Evolutionary conservation across 1,140 invertebrate genomes (phyloP).

Genomic region (Lepidurus apus): DNA sequence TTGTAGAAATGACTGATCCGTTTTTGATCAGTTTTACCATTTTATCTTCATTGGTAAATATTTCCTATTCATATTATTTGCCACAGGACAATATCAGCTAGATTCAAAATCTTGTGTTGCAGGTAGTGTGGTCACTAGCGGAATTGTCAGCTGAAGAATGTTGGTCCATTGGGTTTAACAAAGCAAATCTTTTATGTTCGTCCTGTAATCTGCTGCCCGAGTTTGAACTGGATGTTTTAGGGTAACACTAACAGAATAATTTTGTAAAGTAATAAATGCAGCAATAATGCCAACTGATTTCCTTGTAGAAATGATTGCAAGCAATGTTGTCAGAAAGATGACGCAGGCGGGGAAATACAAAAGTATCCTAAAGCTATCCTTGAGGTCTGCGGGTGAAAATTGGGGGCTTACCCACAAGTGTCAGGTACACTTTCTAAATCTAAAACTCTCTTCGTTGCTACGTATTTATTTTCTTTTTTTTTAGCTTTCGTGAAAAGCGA

Average conservation of each 20-base stretch:
- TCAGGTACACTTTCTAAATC: constrained; percentile 54
- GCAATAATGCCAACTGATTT: constrained; percentile 34
- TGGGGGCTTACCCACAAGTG: constrained; percentile 91
- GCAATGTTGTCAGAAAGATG: constrained; percentile 62
- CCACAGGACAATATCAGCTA: neutral
- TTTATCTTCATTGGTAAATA: constrained; percentile 29
- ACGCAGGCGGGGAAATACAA: constrained; percentile 49
- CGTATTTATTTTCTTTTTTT: constrained; percentile 35
- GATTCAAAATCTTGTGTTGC: constrained; percentile 16
- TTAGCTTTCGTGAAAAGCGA: constrained; percentile 87
- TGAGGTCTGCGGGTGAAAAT: constrained; percentile 92
- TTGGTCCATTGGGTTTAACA: constrained; percentile 75
- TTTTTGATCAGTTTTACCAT: constrained; percentile 27
- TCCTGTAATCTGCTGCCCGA: constrained; percentile 78
- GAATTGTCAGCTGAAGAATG: constrained; percentile 76
- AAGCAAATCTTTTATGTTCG: constrained; percentile 76
- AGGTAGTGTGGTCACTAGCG: constrained; percentile 37
- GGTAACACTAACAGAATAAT: constrained; percentile 45
- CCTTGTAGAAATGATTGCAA: constrained; percentile 62
- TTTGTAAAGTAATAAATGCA: neutral
- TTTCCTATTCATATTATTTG: neutral
- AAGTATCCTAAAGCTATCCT: constrained; percentile 78
- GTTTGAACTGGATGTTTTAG: constrained; percentile 63
- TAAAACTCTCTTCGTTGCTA: constrained; percentile 22
- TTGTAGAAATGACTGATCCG: constrained; percentile 30